phyloP scores from a whole-genome alignment of 2,113 vertebrate species.

The Panthera uncia region DNA sequence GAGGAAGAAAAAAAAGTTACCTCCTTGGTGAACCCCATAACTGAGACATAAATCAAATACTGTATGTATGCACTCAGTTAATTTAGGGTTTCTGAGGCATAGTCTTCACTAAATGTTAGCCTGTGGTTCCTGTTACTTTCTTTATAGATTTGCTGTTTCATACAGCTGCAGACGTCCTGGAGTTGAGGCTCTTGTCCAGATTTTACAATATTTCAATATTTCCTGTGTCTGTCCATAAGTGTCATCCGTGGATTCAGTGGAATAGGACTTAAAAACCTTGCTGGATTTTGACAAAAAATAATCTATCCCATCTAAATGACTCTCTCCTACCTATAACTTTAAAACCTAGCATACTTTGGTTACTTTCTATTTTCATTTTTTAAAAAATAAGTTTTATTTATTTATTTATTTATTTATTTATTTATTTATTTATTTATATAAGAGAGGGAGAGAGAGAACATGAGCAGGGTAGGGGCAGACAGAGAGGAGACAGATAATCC shows the following conservation, averaged over 20 bases:
- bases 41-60: neutral
- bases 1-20: neutral
- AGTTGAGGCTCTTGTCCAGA: neutral
- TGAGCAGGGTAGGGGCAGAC: no score
- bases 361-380: conserved; percentile 19
- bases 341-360: neutral
- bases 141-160: neutral
- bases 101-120: neutral
- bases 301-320: neutral
- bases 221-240: conserved; percentile 30
- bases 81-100: neutral
- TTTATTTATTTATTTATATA: no score
- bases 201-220: conserved; percentile 27
- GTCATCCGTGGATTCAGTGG: neutral
- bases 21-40: neutral
- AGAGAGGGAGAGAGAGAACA: no score
- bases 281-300: neutral
- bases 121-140: neutral
- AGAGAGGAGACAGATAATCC: no score
- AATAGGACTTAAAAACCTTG: conserved; percentile 19
- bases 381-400: no score
- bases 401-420: no score
- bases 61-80: neutral
- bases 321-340: neutral
- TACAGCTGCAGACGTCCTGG: neutral